These are phyloP conservation scores for zebrafish (Danio rerio) DNA, from an alignment of 2,113 vertebrate genomes.

Conservation along the genomic window GRCz12tu NC_133187.1:4900501-4901000, in stretches of 20 bases:
- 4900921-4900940: not conserved
- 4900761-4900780: slow-evolving; percentile 68
- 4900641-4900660: not conserved
- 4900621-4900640: not conserved
- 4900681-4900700: slow-evolving; percentile 58
- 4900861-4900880: slow-evolving; percentile 89
- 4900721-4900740: slow-evolving; percentile 89
- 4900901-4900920: slow-evolving; percentile 54
- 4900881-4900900: slow-evolving; percentile 80
- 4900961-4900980: no score
- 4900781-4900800: slow-evolving; percentile 80
- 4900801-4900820: slow-evolving; percentile 84
- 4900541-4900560: slow-evolving; percentile 78
- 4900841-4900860: slow-evolving; percentile 86
- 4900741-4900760: slow-evolving; percentile 78
- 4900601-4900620: not conserved
- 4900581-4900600: slow-evolving; percentile 72
- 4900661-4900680: no score
- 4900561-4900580: slow-evolving; percentile 65
- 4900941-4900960: not conserved
- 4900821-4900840: slow-evolving; percentile 91
- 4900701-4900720: slow-evolving; percentile 88
- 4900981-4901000: no score
- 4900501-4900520: slow-evolving; percentile 82
- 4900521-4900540: slow-evolving; percentile 86